Percentiles rank a stretch among this genome's conserved stretches.
phyloP scores from a whole-genome alignment of 2,888 invertebrate genomes.

The Thysanoteuthis rhombus region DNA sequence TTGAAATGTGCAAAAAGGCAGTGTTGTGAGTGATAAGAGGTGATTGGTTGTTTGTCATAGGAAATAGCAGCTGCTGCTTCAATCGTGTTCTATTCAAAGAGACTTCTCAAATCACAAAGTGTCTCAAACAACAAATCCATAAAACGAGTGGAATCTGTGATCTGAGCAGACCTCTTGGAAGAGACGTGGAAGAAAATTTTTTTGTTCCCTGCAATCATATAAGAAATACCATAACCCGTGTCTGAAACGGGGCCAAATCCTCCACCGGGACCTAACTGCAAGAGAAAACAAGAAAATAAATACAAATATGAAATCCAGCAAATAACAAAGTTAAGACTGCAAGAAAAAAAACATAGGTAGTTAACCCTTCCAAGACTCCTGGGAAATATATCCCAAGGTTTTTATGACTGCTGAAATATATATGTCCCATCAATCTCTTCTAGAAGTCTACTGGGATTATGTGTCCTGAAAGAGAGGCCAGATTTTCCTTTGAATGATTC shows the following conservation, averaged over 20 bases:
- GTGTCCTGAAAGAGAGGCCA: too few species aligned
- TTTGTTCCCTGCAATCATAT: slow-evolving; percentile 70
- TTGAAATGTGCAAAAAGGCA: neutral
- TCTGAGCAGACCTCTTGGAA: slow-evolving; percentile 66
- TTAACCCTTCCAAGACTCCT: too few species aligned
- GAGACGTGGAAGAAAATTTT: slow-evolving; percentile 71
- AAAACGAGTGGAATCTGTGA: slow-evolving; percentile 67
- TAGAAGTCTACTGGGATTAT: too few species aligned
- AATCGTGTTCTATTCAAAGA: slow-evolving; percentile 54
- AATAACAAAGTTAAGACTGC: neutral
- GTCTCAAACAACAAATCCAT: slow-evolving; percentile 65
- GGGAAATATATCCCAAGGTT: too few species aligned
- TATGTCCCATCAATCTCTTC: too few species aligned
- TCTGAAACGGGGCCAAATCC: slow-evolving; percentile 71
- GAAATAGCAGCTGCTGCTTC: neutral
- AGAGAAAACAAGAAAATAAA: slow-evolving; percentile 30
- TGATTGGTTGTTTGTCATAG: neutral
- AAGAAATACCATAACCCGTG: slow-evolving; percentile 70
- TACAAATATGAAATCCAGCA: neutral
- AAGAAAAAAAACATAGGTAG: too few species aligned
- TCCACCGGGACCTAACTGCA: slow-evolving; percentile 70
- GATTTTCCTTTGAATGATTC: too few species aligned
- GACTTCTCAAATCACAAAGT: slow-evolving; percentile 65
- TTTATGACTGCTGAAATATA: too few species aligned
- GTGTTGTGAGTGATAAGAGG: neutral